phyloP scores from a whole-genome alignment of 1,140 invertebrate genomes.

The Cotesia typhae region DNA sequence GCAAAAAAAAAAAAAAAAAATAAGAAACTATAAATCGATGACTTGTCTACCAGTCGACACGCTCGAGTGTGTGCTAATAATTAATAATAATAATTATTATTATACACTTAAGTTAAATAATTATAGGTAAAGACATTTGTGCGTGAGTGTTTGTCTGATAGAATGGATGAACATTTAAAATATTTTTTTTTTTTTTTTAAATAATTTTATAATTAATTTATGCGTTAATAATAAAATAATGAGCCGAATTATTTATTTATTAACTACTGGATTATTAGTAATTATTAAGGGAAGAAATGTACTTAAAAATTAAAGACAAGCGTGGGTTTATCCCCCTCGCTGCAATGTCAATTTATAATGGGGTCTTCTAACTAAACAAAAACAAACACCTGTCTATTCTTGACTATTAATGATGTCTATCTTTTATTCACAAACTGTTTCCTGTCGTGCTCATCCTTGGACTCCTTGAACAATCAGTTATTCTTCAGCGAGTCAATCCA shows the following conservation, averaged over 20 bases:
- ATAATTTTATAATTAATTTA: too few species aligned
- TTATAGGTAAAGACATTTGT: neutral
- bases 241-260: too few species aligned
- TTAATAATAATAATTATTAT: neutral
- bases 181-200: too few species aligned
- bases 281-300: neutral
- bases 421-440: slow-evolving; percentile 19
- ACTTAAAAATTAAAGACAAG: slow-evolving; percentile 36
- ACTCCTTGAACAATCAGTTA: slow-evolving; percentile 12
- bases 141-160: slow-evolving; percentile 4
- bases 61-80: neutral
- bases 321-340: slow-evolving; percentile 47
- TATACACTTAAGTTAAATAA: slow-evolving; percentile 2
- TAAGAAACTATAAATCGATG: slow-evolving; percentile 5
- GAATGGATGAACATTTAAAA: neutral
- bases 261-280: too few species aligned
- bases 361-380: slow-evolving; percentile 43
- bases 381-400: slow-evolving; percentile 20
- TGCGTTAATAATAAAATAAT: too few species aligned
- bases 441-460: slow-evolving; percentile 43
- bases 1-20: neutral
- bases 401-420: slow-evolving; percentile 3
- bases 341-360: slow-evolving; percentile 59
- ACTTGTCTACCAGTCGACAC: neutral
- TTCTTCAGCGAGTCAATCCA: too few species aligned